Percentiles rank a stretch among this genome's conserved stretches.
Evolutionary conservation across 2,113 vertebrate genomes (phyloP).

Genomic region (Callipepla californica): DNA sequence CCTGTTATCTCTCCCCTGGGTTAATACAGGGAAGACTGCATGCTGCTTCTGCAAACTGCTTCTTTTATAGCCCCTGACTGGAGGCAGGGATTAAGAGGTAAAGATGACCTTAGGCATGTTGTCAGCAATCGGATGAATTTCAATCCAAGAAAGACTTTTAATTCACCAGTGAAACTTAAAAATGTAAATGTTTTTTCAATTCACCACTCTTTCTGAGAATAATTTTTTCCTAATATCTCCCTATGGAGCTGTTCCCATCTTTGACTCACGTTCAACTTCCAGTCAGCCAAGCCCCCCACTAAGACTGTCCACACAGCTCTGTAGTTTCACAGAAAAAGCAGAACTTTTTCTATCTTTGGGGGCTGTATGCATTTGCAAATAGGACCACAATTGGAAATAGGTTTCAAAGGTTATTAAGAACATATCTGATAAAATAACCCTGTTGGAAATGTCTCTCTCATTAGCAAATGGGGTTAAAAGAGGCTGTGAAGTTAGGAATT

Average conservation of each 20-base stretch:
- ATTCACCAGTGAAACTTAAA: not conserved
- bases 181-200: no score
- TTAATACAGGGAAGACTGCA: not conserved
- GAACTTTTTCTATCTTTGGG: not conserved
- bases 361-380: not conserved
- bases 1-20: no score
- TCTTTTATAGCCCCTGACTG: not conserved
- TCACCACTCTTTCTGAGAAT: no score
- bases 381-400: not conserved
- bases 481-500: fast-evolving
- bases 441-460: not conserved
- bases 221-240: no score
- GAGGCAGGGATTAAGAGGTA: not conserved
- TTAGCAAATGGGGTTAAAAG: not conserved
- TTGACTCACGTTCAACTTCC: no score
- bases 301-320: no score
- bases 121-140: not conserved
- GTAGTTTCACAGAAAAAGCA: not conserved
- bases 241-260: no score
- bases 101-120: not conserved
- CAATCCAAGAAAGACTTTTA: not conserved
- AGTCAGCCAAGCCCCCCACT: no score
- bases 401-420: not conserved
- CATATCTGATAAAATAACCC: not conserved
- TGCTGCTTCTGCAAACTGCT: not conserved